phyloP scores from a whole-genome alignment of 2,888 invertebrate genomes.

The Amiota mariae region DNA sequence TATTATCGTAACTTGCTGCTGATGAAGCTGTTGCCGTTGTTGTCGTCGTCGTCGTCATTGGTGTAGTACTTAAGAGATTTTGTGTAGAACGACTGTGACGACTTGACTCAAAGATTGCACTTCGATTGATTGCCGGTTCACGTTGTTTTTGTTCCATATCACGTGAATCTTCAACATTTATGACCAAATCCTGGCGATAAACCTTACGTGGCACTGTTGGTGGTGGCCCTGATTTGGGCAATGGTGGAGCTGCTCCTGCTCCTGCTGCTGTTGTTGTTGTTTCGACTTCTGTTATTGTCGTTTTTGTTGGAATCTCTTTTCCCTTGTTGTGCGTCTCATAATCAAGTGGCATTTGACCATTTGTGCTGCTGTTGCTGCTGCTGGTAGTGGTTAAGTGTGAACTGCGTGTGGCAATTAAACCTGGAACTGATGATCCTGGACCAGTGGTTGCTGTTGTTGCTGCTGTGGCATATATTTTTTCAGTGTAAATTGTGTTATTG shows the following conservation, averaged over 20 bases:
- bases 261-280: conserved; percentile 19
- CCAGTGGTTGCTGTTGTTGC: conserved; percentile 13
- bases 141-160: conserved; percentile 18
- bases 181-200: conserved; percentile 72
- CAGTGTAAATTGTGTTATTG: conserved; percentile 55
- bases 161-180: conserved; percentile 70
- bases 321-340: conserved; percentile 24
- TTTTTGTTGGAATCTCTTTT: conserved; percentile 36
- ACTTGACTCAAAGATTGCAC: conserved; percentile 47
- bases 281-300: not conserved
- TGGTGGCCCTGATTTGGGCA: conserved; percentile 72
- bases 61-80: conserved; percentile 45
- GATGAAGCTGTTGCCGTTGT: too few species aligned
- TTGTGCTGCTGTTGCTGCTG: conserved; percentile 39
- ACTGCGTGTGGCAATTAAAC: conserved; percentile 57
- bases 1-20: conserved; percentile 39
- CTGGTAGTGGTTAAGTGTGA: conserved; percentile 41
- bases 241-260: too few species aligned
- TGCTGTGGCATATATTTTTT: conserved; percentile 53
- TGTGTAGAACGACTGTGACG: conserved; percentile 56
- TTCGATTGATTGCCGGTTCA: conserved; percentile 31
- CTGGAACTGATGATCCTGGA: conserved; percentile 44
- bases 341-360: conserved; percentile 38
- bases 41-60: conserved; percentile 63
- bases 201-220: conserved; percentile 70